phyloP scores from a whole-genome alignment of 92 coral and sea anemone genomes.

The Metridium senile region DNA sequence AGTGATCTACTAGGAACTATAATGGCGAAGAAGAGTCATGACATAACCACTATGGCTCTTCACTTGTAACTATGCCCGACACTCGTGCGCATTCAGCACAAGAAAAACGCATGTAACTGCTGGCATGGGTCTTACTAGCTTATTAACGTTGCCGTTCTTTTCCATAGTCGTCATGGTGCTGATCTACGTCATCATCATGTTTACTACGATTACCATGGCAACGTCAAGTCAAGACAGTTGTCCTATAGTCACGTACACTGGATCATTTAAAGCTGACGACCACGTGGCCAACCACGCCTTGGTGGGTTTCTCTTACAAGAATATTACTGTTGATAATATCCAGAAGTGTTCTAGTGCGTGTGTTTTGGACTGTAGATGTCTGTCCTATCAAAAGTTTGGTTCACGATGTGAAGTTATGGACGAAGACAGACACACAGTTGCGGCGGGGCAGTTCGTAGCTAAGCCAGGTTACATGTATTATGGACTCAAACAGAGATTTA shows the following conservation, averaged over 20 bases:
- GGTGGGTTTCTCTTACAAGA: slow-evolving; percentile 23
- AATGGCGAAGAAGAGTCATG: no score
- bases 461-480: slow-evolving; percentile 20
- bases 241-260: slow-evolving; percentile 14
- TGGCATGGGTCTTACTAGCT: no score
- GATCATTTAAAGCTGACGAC: slow-evolving; percentile 5
- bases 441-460: background rate
- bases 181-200: background rate
- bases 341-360: slow-evolving; percentile 51
- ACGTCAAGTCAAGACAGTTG: slow-evolving; percentile 31
- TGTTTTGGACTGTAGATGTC: slow-evolving; percentile 50
- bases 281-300: slow-evolving; percentile 46
- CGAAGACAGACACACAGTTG: slow-evolving; percentile 41
- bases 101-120: no score
- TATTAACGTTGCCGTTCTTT: background rate
- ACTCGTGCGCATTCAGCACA: no score
- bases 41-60: no score
- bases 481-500: slow-evolving; percentile 17
- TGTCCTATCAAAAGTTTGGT: slow-evolving; percentile 53
- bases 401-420: slow-evolving; percentile 47
- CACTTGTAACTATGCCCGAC: no score
- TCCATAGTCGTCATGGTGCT: background rate
- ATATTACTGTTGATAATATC: slow-evolving; percentile 1
- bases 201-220: background rate
- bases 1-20: no score